Evolutionary conservation across 2,113 vertebrate species (phyloP).

Genomic region (Callopanchax toddi): DNA sequence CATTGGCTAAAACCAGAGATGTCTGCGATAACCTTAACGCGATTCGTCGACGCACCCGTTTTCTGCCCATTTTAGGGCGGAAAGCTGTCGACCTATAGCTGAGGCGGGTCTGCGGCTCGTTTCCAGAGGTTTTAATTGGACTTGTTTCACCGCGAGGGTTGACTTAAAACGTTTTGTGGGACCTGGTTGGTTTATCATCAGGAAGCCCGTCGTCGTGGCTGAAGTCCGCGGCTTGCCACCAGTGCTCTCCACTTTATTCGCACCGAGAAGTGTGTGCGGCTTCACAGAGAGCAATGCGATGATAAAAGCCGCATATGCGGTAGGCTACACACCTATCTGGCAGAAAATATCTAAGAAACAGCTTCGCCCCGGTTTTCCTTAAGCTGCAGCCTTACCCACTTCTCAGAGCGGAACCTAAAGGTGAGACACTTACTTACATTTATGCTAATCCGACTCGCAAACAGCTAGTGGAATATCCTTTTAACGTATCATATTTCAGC

Average conservation of each 20-base stretch:
- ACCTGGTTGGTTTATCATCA: slow-evolving; percentile 58
- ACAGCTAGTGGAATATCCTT: slow-evolving; percentile 59
- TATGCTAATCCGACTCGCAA: slow-evolving; percentile 65
- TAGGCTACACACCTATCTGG: slow-evolving; percentile 72
- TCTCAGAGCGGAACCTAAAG: slow-evolving; percentile 70
- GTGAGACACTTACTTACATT: slow-evolving; percentile 72
- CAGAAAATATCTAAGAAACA: slow-evolving; percentile 58
- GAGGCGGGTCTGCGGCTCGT: slow-evolving; percentile 61
- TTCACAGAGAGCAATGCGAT: slow-evolving; percentile 75
- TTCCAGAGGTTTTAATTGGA: slow-evolving; percentile 63
- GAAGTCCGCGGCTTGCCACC: slow-evolving; percentile 73
- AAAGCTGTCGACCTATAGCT: slow-evolving; percentile 33
- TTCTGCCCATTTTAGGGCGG: slow-evolving; percentile 65
- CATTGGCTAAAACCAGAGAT: slow-evolving; percentile 51
- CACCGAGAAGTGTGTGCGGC: slow-evolving; percentile 75
- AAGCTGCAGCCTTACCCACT: slow-evolving; percentile 52
- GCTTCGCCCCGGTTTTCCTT: slow-evolving; percentile 42
- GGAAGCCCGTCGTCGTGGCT: slow-evolving; percentile 49
- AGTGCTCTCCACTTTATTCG: slow-evolving; percentile 73
- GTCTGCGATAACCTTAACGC: not conserved
- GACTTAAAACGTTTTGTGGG: slow-evolving; percentile 3
- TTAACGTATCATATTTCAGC: slow-evolving; percentile 71
- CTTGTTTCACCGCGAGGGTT: slow-evolving; percentile 5
- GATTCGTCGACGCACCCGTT: slow-evolving; percentile 54
- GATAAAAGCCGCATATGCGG: slow-evolving; percentile 84